phyloP scores from a whole-genome alignment of 2,113 vertebrate species.

The Casuarius casuarius region DNA sequence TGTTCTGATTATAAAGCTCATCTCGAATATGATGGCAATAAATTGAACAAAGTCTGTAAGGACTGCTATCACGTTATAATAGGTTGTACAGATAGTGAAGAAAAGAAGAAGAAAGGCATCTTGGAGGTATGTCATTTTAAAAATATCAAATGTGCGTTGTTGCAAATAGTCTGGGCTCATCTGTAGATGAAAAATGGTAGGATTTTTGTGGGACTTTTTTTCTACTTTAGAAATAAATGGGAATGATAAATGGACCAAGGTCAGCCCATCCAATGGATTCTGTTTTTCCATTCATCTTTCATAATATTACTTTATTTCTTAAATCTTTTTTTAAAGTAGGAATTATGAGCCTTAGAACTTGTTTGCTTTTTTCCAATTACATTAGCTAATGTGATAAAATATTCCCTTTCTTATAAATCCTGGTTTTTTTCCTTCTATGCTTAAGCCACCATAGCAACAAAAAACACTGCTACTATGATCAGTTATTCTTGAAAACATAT shows the following conservation, averaged over 20 bases:
- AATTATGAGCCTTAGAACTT: not conserved
- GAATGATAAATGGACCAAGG: not conserved
- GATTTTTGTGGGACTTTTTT: not conserved
- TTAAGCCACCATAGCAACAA: not conserved
- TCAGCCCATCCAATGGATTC: not conserved
- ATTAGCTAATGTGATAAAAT: not conserved
- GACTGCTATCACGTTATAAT: slow-evolving; percentile 90
- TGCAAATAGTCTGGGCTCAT: not conserved
- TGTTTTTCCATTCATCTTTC: not conserved
- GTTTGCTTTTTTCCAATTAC: not conserved
- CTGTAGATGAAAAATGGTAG: not conserved
- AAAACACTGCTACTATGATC: not conserved
- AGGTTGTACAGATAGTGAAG: slow-evolving; percentile 82
- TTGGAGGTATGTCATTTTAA: slow-evolving; percentile 83
- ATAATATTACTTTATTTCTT: not conserved
- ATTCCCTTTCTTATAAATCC: not conserved
- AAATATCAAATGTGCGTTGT: not conserved
- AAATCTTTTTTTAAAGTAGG: not conserved
- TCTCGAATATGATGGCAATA: slow-evolving; percentile 91
- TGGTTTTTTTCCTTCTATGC: not conserved
- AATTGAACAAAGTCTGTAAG: slow-evolving; percentile 93
- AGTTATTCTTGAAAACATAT: not conserved
- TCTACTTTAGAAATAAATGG: not conserved
- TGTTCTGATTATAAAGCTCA: slow-evolving; percentile 95
- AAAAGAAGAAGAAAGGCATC: slow-evolving; percentile 90